Conservation (phyloP, 2,888 invertebrate genomes). For the Campoplex capitator region DNA sequence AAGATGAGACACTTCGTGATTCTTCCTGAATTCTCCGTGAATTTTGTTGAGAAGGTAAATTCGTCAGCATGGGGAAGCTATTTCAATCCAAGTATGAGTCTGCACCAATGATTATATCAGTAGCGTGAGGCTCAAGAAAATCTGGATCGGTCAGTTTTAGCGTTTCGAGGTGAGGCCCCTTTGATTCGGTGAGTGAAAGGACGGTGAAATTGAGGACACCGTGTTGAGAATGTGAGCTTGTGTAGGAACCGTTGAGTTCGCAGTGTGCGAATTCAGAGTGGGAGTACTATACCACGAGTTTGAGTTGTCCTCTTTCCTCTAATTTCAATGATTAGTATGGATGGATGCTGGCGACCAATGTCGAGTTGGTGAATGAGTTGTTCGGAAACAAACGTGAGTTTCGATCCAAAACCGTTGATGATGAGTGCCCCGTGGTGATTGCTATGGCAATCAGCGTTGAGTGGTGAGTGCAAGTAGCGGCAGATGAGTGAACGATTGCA, state of each 20-base stretch:
- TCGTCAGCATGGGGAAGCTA: too few relatives aligned
- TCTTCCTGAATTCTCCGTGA: too few relatives aligned
- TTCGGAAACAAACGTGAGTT: slow-evolving; percentile 54
- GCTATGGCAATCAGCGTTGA: slow-evolving; percentile 27
- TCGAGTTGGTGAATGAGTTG: slow-evolving; percentile 31
- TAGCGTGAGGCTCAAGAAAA: too few relatives aligned
- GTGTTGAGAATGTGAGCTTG: not conserved
- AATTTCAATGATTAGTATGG: slow-evolving; percentile 40
- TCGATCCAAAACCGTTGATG: slow-evolving; percentile 55
- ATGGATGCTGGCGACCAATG: not conserved
- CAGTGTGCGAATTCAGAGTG: not conserved
- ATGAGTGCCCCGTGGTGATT: not conserved
- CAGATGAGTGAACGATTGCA: not conserved
- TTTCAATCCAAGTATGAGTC: too few relatives aligned
- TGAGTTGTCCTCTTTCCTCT: slow-evolving; percentile 39
- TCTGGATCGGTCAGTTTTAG: too few relatives aligned
- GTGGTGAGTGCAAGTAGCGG: slow-evolving; percentile 14
- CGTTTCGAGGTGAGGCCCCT: too few relatives aligned
- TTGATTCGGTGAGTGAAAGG: slow-evolving; percentile 6
- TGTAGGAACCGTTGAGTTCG: not conserved
- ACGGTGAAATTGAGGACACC: slow-evolving; percentile 25
- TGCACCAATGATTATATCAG: too few relatives aligned
- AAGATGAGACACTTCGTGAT: too few relatives aligned
- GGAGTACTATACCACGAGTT: slow-evolving; percentile 27
- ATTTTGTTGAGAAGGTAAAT: too few relatives aligned